Evolutionary conservation across 2,113 vertebrate species (phyloP), one percentile per base, ranked within the genome.

Genomic region (Oxygymnocypris stewartii): DNA sequence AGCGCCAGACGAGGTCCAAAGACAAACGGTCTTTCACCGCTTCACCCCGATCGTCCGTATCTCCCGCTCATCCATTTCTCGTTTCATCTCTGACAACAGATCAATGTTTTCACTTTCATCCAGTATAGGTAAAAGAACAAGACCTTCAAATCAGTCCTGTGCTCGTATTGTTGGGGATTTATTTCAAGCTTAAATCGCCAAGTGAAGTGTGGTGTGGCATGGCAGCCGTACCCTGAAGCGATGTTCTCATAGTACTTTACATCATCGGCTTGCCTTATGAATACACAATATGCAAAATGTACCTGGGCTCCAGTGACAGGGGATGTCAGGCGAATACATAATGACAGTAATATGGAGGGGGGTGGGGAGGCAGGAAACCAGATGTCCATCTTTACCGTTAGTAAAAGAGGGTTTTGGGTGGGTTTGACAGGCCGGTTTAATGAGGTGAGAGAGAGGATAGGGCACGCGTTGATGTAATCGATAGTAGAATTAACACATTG

Each of bases 401-500:
- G 74, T 44, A 80, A 85, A 86, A 37, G 47, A 51, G 37, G 47
- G 82, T 74, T 67, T 76, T 69, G 74, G 75, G 78, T n/a, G 37
- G 71, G 75, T 84, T 87, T 91, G 90, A 89, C 88, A 89, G 85
- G 88, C 47, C 20, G 79, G 84, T 87, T 91, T 93, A 93, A 93
- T 91, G 91, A 94, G 90, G 88, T 89, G 85, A 65, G 90, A 91
- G 87, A 69, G 85, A 85, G 88, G 82, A 84, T 74, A 51, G 82
- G 49, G 20, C 25, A 40, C 6, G 57, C 89, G 80, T 92, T 90
- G 91, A 92, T 94, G 87, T 90, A 93, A 94, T 93, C 90, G 71
- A 94, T 93, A 90, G 89, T 79, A 88, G 92, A 93, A 93, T 94
- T 92, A 94, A 92, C 89, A 93, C 91, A 93, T 92, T 92, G 90